Percentiles rank a stretch among this genome's conserved stretches.
phyloP scores from a whole-genome alignment of 1,140 invertebrate genomes.

The Zaprionus capensis region DNA sequence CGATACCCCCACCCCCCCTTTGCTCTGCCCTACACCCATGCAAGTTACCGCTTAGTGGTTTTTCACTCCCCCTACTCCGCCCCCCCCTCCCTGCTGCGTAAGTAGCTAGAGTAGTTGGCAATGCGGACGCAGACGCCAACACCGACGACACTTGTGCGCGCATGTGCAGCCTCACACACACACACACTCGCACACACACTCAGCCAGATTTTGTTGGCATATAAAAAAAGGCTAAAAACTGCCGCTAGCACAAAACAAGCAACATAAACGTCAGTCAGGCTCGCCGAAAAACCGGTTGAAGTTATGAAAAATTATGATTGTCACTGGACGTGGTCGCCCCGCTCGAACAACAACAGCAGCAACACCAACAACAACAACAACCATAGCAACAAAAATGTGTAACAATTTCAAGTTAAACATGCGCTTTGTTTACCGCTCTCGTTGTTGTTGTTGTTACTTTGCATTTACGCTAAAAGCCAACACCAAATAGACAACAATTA shows the following conservation, averaged over 20 bases:
- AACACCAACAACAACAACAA: conserved; percentile 16
- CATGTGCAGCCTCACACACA: conserved; percentile 59
- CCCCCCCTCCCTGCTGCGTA: conserved; percentile 17
- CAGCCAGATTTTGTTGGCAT: conserved; percentile 33
- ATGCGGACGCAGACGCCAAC: conserved; percentile 54
- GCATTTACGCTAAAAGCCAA: conserved; percentile 76
- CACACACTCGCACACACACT: conserved; percentile 8
- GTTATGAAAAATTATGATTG: conserved; percentile 83
- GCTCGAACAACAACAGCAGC: conserved; percentile 12
- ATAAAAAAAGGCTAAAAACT: conserved; percentile 60
- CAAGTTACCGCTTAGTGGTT: conserved; percentile 48
- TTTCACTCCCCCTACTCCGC: conserved; percentile 1
- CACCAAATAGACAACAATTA: conserved; percentile 80
- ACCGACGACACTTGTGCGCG: conserved; percentile 74
- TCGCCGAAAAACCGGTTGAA: conserved; percentile 67
- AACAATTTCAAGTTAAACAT: conserved; percentile 81
- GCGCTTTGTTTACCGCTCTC: conserved; percentile 56
- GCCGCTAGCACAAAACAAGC: conserved; percentile 60
- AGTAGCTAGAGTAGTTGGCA: conserved; percentile 42
- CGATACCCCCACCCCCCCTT: conserved; percentile 45
- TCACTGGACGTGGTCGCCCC: conserved; percentile 57
- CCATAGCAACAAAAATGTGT: conserved; percentile 58
- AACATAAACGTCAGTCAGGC: conserved; percentile 72
- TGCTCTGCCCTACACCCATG: conserved; percentile 14
- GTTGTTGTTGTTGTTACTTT: conserved; percentile 44